These are phyloP conservation scores for Bradypodion ventrale DNA, from an alignment of 2,797 vertebrate genomes.

Conservation along the genomic window DNA sequence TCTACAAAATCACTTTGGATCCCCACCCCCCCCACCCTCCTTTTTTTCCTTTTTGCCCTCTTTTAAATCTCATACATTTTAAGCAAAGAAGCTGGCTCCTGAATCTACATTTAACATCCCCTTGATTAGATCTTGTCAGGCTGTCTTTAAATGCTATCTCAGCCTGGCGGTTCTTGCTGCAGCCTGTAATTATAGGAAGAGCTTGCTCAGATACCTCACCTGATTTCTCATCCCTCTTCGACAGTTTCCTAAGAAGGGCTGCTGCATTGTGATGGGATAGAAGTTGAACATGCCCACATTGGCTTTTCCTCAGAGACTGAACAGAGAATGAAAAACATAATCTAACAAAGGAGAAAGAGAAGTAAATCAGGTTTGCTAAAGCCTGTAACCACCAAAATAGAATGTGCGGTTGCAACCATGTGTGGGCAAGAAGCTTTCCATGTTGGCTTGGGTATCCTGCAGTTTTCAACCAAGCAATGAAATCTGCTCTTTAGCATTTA, in stretches of 20 bases:
- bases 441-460: neutral
- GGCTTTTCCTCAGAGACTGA: neutral
- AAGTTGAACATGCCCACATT: neutral
- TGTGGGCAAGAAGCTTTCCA: neutral
- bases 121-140: conserved; percentile 13
- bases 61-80: neutral
- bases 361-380: neutral
- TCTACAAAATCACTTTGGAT: neutral
- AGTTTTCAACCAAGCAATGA: neutral
- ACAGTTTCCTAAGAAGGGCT: neutral
- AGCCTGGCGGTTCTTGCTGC: neutral
- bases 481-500: neutral
- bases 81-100: neutral
- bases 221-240: neutral
- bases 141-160: conserved; percentile 23
- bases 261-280: neutral
- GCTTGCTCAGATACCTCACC: neutral
- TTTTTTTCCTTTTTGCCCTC: neutral
- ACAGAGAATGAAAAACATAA: neutral
- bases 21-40: no score
- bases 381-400: neutral
- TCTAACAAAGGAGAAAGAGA: accelerated
- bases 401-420: neutral
- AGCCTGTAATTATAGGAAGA: conserved; percentile 3
- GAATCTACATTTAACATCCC: neutral